Percentiles rank a stretch among this genome's conserved stretches.
Conservation (phyloP, 2,113 vertebrate species). For the Thinocorus orbignyianus region DNA sequence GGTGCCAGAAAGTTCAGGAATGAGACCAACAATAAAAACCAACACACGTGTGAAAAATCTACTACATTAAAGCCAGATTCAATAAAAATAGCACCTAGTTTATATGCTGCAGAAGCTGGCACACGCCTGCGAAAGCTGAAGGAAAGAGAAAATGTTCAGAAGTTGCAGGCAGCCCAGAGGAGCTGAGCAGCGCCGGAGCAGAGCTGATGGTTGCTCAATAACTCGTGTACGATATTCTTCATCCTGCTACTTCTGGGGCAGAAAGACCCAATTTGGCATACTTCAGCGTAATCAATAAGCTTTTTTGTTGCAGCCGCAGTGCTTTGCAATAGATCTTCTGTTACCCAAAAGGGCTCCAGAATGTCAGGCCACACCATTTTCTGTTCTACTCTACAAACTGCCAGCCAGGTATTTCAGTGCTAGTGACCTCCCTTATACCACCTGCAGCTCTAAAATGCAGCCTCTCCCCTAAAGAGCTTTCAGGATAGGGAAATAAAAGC, state of each 20-base stretch:
- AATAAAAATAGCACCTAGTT: conserved; percentile 69
- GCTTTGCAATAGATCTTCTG: neutral
- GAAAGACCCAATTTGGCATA: neutral
- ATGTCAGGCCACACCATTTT: neutral
- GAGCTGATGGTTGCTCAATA: conserved; percentile 4
- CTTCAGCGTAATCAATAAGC: neutral
- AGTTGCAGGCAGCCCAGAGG: neutral
- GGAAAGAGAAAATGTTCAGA: neutral
- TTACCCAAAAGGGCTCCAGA: neutral
- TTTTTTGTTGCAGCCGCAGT: conserved; percentile 26
- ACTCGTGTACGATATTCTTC: neutral
- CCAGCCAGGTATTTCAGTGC: neutral
- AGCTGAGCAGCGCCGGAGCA: neutral
- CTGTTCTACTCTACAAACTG: neutral
- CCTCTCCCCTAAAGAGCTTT: neutral
- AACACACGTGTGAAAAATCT: conserved; percentile 61
- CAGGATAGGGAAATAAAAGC: neutral
- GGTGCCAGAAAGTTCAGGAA: conserved; percentile 63
- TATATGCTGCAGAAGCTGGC: conserved; percentile 60
- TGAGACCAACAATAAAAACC: conserved; percentile 47
- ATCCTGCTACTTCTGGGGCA: neutral
- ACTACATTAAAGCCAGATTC: conserved; percentile 57
- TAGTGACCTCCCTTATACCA: neutral
- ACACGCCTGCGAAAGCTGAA: neutral
- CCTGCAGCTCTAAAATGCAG: neutral